phyloP scores from a whole-genome alignment of 2,797 vertebrate species.

The Gallinago nigripennis region DNA sequence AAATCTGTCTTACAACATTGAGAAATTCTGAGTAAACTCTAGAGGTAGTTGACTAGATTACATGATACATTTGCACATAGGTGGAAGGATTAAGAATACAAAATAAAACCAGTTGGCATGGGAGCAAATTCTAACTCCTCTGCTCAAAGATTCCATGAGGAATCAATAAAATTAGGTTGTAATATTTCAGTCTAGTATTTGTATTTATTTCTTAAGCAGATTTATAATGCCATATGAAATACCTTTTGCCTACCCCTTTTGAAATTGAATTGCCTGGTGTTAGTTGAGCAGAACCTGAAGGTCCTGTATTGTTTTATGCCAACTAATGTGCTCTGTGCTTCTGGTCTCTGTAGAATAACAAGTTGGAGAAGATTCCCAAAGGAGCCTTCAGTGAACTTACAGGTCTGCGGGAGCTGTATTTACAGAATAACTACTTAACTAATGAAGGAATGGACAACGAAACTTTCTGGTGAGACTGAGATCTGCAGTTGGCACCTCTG shows the following conservation, averaged over 20 bases:
- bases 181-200: not conserved
- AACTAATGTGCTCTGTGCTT: conserved; percentile 7
- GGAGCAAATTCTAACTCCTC: not conserved
- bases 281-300: not conserved
- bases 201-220: not conserved
- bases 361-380: conserved; percentile 90
- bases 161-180: not conserved
- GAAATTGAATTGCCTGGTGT: not conserved
- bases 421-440: conserved; percentile 93
- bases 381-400: conserved; percentile 87
- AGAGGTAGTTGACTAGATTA: not conserved
- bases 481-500: not conserved
- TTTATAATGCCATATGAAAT: not conserved
- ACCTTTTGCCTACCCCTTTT: not conserved
- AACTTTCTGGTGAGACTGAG: conserved; percentile 89
- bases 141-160: not conserved
- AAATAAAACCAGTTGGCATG: not conserved
- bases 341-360: conserved; percentile 88
- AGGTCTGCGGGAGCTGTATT: conserved; percentile 90
- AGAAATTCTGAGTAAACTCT: not conserved
- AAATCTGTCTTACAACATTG: not conserved
- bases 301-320: not conserved
- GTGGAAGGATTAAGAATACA: not conserved
- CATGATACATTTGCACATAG: not conserved
- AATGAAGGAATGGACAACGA: conserved; percentile 92